Base-by-base conservation (phyloP, 2,797 vertebrate genomes). In the Hypotaenidia okinawae region DNA sequence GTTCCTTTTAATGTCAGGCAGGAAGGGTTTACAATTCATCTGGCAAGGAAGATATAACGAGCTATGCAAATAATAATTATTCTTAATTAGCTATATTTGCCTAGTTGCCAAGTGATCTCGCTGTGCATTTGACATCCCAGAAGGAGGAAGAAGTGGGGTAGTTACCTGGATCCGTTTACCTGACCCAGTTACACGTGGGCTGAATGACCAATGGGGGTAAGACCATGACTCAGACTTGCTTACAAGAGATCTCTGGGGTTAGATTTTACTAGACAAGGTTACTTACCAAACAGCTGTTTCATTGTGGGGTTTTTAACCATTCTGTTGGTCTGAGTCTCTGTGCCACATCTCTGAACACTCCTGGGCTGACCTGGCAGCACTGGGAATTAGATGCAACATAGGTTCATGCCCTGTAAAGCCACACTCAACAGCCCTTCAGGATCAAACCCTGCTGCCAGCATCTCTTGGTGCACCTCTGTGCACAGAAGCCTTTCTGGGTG, bases 51-150 rank as follows among this genome's bases (percentile, higher is more conserved):
- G 51, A 61, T 39, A 62, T 24, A 16, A 51, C 81, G 51, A 80
- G 27, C 30, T 83, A 19, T 52, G 27, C 30, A 94, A 91, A 87
- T 89, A 90, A 23, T 78, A 87, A 69, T 69, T 77, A 64, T 87
- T 69, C 45, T 39, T 89, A 93, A 76, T 89, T 87, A 81, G 14
- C 61, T 72, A 4, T 7, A 8, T 90, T 87, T 92, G 41, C 63
- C 39, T 72, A 11, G 39, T 66, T 84, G 47, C 68, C 49, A 43
- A 47, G n/a, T 68, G 57, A 82, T 93, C 39, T 58, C 87, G 35
- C 61, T 7, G 2, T 62, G 33, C 3, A 0, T 87, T 77, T 84
- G 74, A 78, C 73, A 70, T 77, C 32, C 21, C 59, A 77, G 35
- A 41, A 89, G 67, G 33, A 83, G 30, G 18, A 90, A 24, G 33